Evolutionary conservation across 2,888 invertebrate species (phyloP).

Genomic region (Eristalis tenax): DNA sequence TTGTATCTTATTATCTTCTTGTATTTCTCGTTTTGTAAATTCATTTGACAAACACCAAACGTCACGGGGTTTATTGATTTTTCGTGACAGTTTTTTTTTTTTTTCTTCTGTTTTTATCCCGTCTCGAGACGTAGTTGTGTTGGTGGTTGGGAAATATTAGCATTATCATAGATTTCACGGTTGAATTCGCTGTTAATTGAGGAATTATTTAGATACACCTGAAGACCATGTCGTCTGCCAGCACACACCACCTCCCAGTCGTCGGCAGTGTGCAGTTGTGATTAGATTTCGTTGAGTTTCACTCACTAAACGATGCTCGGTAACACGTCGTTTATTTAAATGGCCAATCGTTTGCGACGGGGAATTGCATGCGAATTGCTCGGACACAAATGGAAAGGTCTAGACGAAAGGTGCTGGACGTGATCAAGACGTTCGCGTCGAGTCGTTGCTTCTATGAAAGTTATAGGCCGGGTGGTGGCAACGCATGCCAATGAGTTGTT

Average conservation of each 20-base stretch:
- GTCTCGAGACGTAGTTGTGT: not conserved
- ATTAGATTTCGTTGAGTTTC: not conserved
- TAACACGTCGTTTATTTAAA: slow-evolving; percentile 31
- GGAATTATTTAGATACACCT: slow-evolving; percentile 39
- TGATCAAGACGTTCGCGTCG: slow-evolving; percentile 40
- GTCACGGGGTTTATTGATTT: slow-evolving; percentile 25
- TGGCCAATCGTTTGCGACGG: slow-evolving; percentile 5
- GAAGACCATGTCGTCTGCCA: not conserved
- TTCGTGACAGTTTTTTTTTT: not conserved
- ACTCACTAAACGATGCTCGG: slow-evolving; percentile 5
- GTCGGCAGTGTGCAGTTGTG: not conserved
- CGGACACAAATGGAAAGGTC: not conserved
- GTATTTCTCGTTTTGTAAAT: slow-evolving; percentile 35
- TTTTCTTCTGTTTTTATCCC: not conserved
- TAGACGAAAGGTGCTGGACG: not conserved
- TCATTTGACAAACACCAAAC: not conserved
- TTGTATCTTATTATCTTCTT: not conserved
- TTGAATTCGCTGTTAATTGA: slow-evolving; percentile 52
- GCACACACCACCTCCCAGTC: not conserved
- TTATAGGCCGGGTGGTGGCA: not conserved
- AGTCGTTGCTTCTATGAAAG: slow-evolving; percentile 12
- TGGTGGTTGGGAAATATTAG: slow-evolving; percentile 17
- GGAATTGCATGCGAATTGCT: not conserved
- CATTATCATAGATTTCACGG: slow-evolving; percentile 27
- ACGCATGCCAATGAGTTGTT: not conserved